phyloP scores from a whole-genome alignment of 2,888 invertebrate species.

The Venustoraphidia nigricollis region DNA sequence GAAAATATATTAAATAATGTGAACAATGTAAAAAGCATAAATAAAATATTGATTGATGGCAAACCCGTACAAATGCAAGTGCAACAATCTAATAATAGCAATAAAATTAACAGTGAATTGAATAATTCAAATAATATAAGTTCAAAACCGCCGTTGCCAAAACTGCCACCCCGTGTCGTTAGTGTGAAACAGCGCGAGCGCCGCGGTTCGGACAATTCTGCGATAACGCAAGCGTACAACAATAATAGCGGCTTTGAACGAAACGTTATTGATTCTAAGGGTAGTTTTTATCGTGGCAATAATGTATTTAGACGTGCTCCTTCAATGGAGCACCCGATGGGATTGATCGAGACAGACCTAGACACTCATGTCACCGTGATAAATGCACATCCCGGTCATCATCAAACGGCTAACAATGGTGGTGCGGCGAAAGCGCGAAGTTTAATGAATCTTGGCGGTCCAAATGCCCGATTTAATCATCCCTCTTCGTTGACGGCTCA shows the following conservation, averaged over 20 bases:
- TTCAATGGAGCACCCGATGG: slow-evolving; percentile 44
- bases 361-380: slow-evolving; percentile 50
- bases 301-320: slow-evolving; percentile 9
- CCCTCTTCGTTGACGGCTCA: slow-evolving; percentile 13
- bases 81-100: no score
- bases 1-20: slow-evolving; percentile 3
- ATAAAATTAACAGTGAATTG: no score
- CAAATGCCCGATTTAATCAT: slow-evolving; percentile 22
- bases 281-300: not conserved
- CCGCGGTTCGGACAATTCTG: slow-evolving; percentile 13
- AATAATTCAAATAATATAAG: slow-evolving; percentile 11
- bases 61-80: slow-evolving; percentile 30
- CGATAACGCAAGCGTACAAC: slow-evolving; percentile 10
- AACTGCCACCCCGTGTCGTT: slow-evolving; percentile 33
- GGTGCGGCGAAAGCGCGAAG: slow-evolving; percentile 43
- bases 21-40: not conserved
- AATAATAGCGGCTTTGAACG: slow-evolving; percentile 17
- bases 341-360: slow-evolving; percentile 81
- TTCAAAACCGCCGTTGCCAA: slow-evolving; percentile 36
- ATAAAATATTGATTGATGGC: slow-evolving; percentile 21
- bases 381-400: slow-evolving; percentile 13
- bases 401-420: slow-evolving; percentile 18
- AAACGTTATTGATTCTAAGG: not conserved
- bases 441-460: slow-evolving; percentile 42
- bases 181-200: slow-evolving; percentile 25